Conservation (phyloP, 1,140 invertebrate genomes). For the Drosophila asahinai region DNA sequence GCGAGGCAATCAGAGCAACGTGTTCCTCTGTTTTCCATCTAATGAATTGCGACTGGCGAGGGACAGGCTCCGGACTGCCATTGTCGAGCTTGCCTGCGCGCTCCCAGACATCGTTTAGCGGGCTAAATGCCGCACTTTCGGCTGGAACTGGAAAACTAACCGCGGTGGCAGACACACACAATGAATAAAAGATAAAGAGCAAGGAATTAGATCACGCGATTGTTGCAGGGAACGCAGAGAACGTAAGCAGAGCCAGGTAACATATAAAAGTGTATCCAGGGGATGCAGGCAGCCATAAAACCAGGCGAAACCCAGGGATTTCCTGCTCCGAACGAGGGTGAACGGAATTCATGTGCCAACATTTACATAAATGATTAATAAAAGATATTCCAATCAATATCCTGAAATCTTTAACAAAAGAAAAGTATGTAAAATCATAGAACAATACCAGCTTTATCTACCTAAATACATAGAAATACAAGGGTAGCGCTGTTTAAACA, state of each 20-base stretch:
- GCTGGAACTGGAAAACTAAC: conserved; percentile 25
- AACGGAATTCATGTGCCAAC: background rate
- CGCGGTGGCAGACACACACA: conserved; percentile 21
- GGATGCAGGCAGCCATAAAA: conserved; percentile 10
- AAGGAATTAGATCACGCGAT: conserved; percentile 45
- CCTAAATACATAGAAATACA: background rate
- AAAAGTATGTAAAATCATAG: background rate
- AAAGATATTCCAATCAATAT: background rate
- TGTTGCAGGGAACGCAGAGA: conserved; percentile 26
- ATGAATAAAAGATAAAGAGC: conserved; percentile 51
- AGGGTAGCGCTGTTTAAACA: background rate
- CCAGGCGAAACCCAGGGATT: background rate
- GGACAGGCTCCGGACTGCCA: conserved; percentile 11
- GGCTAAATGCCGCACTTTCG: conserved; percentile 47
- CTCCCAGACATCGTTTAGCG: conserved; percentile 36
- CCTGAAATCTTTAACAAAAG: no score
- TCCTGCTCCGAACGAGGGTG: conserved; percentile 21
- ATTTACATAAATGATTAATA: conserved; percentile 26
- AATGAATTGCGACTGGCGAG: conserved; percentile 58
- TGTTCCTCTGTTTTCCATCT: conserved; percentile 54
- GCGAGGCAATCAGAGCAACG: conserved; percentile 61
- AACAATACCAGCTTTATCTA: background rate
- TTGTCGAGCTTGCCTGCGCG: conserved; percentile 13
- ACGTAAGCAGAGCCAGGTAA: conserved; percentile 15
- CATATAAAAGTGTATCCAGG: conserved; percentile 4